Conservation (phyloP, 1,140 invertebrate genomes). For the Dysdera silvatica region DNA sequence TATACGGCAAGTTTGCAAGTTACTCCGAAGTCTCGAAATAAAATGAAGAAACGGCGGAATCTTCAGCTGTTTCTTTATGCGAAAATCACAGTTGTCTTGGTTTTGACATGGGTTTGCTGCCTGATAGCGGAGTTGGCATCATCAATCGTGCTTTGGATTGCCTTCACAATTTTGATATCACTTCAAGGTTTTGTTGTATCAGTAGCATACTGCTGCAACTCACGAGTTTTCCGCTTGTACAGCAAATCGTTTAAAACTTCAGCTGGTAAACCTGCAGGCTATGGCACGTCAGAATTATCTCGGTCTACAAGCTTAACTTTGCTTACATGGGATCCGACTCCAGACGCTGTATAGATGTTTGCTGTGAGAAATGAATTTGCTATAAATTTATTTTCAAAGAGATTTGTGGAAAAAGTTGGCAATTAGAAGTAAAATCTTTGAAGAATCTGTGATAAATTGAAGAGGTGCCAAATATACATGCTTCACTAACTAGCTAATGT, state of each 20-base stretch:
- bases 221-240: slow-evolving; percentile 52
- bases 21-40: slow-evolving; percentile 47
- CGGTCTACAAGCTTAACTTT: slow-evolving; percentile 51
- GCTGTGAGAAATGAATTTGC: background rate
- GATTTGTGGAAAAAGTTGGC: too few species aligned
- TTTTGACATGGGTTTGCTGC: slow-evolving; percentile 29
- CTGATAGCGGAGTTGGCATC: slow-evolving; percentile 39
- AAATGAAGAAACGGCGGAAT: slow-evolving; percentile 51
- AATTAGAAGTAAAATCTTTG: too few species aligned
- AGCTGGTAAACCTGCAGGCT: slow-evolving; percentile 41
- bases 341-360: slow-evolving; percentile 45
- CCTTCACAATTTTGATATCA: slow-evolving; percentile 46
- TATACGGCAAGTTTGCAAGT: slow-evolving; percentile 35
- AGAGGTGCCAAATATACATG: too few species aligned
- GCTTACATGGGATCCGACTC: slow-evolving; percentile 45
- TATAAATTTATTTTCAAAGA: too few species aligned
- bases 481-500: too few species aligned
- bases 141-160: slow-evolving; percentile 40
- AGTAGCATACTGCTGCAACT: slow-evolving; percentile 57
- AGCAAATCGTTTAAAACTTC: slow-evolving; percentile 38
- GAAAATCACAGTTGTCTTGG: slow-evolving; percentile 49
- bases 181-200: slow-evolving; percentile 55
- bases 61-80: slow-evolving; percentile 55
- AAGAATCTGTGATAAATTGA: too few species aligned
- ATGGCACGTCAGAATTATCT: slow-evolving; percentile 46